Base-by-base conservation (phyloP, 2,113 vertebrate genomes). In the Brienomyrus brachyistius region DNA sequence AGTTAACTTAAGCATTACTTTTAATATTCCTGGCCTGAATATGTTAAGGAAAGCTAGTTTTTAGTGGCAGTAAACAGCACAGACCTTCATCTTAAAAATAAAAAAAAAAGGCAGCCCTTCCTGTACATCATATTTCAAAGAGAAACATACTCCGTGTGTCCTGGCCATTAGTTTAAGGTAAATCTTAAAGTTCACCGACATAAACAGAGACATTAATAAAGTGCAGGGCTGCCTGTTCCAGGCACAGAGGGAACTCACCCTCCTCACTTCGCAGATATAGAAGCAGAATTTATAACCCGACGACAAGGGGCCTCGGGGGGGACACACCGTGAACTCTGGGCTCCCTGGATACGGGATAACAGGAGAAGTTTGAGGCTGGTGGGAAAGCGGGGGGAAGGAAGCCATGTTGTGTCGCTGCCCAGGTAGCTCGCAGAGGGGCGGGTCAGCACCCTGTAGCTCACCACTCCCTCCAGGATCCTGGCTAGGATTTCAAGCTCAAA, bases 101-200 rank as follows among this genome's bases (percentile, higher is more conserved):
- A 66, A 27, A 70, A 70, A 11, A 35, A 35, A 35, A 74, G 31
- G 62, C 62, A 80, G 74, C 19, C 74, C 35, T 80, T 80, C 31
- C 15, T 8, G 74, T 40, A 80, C 31, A 43, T 35, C 83, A 51
- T n/a, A 86, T 86, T 86, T 86, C 83, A 51, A n/a, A 48, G 23
- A 27, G 48, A 86, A 50, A 27, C 6, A 23, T 11, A 21, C 0
- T 51, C 15, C 35, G 17, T 27, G 23, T 51, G 83, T 43, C 35
- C 35, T 43, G 35, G 83, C 23, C 83, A 86, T 86, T 50, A 48
- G 83, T 48, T 80, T 86, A 86, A 86, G 83, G 45, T n/a, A 85
- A 85, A 50, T 48, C 48, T 50, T 48, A 86, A 86, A 31, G 83
- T 86, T 27, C 43, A 80, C 74, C 23, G n/a, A 27, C 45, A 50